These are phyloP conservation scores for Allacma fusca DNA, from an alignment of 2,888 invertebrate genomes.

Conservation along the genomic window DNA sequence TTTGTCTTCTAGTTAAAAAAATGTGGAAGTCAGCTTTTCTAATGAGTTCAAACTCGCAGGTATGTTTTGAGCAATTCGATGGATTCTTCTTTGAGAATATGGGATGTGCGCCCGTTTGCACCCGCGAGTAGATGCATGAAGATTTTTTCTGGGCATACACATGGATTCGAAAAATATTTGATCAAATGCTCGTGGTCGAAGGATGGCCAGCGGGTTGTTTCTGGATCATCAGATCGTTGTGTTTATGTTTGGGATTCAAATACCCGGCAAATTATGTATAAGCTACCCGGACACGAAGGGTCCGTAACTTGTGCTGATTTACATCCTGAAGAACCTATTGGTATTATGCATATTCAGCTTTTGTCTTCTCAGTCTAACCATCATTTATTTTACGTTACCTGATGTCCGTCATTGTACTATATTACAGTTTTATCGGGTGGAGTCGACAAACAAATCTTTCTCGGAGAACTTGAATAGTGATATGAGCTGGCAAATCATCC, in stretches of 20 bases:
- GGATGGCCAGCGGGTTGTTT: constrained; percentile 88
- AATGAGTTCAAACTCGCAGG: constrained; percentile 13
- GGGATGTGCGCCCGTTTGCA: constrained; percentile 96
- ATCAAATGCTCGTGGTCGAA: constrained; percentile 92
- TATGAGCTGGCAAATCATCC: no score
- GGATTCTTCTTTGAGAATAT: constrained; percentile 94
- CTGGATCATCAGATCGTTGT: constrained; percentile 94
- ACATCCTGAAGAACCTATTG: constrained; percentile 90
- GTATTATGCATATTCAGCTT: no score
- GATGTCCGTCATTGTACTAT: constrained; percentile 30
- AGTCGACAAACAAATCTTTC: constrained; percentile 93
- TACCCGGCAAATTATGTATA: constrained; percentile 88
- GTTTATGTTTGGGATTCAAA: constrained; percentile 98
- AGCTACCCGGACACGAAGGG: constrained; percentile 97
- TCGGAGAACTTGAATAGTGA: constrained; percentile 83
- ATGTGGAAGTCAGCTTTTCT: no score
- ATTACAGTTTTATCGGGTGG: constrained; percentile 84
- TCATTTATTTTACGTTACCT: background rate
- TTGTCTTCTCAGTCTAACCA: no score
- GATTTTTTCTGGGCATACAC: constrained; percentile 65
- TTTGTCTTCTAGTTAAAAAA: no score
- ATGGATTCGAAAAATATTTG: constrained; percentile 73
- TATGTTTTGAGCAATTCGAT: constrained; percentile 90
- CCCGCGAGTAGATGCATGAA: constrained; percentile 93
- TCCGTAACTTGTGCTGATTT: constrained; percentile 96